Evolutionary conservation across 1,140 invertebrate genomes (phyloP).

Genomic region (Pomacea maculata): DNA sequence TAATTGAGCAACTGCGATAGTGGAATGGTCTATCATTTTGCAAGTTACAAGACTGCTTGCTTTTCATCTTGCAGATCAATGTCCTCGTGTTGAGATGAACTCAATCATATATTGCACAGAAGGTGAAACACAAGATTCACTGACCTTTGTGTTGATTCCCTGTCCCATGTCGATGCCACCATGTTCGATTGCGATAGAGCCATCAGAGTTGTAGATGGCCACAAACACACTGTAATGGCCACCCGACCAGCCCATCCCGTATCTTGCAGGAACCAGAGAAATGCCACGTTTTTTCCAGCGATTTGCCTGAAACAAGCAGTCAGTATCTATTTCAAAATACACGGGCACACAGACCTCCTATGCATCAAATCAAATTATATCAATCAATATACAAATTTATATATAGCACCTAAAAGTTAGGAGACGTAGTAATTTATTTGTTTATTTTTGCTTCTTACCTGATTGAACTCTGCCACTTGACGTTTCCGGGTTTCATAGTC

Average conservation of each 20-base stretch:
- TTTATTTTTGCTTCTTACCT: not conserved
- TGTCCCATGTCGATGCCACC: conserved; percentile 88
- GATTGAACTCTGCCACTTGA: conserved; percentile 14
- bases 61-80: not conserved
- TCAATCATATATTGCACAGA: not conserved
- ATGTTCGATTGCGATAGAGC: conserved; percentile 79
- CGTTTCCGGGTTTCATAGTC: conserved; percentile 16
- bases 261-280: conserved; percentile 58
- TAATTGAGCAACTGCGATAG: no score
- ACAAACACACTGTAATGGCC: conserved; percentile 73
- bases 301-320: conserved; percentile 39
- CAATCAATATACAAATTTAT: no score
- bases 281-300: conserved; percentile 58
- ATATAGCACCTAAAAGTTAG: no score
- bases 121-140: no score
- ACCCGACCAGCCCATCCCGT: conserved; percentile 43
- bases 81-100: not conserved
- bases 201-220: conserved; percentile 77
- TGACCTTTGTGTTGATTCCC: conserved; percentile 79
- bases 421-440: no score
- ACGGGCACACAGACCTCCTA: no score
- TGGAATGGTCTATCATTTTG: no score
- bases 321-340: no score
- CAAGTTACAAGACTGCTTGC: not conserved
- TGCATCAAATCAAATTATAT: no score